These are phyloP conservation scores for Labia minor DNA, from an alignment of 2,888 invertebrate genomes.

Conservation along the genomic window DNA sequence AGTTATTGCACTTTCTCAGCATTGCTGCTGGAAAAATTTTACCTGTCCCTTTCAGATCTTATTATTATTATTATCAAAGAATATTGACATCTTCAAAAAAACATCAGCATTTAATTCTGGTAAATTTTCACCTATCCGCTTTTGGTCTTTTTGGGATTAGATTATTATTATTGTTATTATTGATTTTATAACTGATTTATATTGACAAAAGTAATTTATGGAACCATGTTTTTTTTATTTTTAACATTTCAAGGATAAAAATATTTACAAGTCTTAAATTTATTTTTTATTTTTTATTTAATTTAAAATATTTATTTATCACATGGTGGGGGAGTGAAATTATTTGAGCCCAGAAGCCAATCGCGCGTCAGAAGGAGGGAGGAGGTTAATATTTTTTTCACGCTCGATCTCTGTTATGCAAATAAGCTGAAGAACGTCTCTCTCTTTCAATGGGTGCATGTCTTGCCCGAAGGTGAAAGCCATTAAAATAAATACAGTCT, in stretches of 20 bases:
- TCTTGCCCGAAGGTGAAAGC: background rate
- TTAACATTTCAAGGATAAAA: background rate
- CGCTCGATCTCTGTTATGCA: conserved; percentile 4
- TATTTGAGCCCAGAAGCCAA: conserved; percentile 2
- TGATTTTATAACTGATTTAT: background rate
- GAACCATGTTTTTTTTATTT: no score
- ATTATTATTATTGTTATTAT: no score
- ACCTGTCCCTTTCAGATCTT: no score
- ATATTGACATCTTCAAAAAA: background rate
- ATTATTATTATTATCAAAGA: no score
- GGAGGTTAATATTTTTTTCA: background rate
- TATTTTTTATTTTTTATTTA: background rate
- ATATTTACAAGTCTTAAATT: background rate
- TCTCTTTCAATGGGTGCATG: background rate
- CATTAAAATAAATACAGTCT: conserved; percentile 4
- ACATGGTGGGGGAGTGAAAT: background rate
- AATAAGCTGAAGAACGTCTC: background rate
- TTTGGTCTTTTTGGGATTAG: no score
- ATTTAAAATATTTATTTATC: background rate
- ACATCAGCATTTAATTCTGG: background rate
- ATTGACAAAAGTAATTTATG: background rate
- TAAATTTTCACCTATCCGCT: no score
- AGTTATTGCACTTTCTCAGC: no score
- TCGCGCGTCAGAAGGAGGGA: no score
- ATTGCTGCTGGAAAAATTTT: no score